Percentiles rank a stretch among this genome's conserved stretches.
phyloP scores from a whole-genome alignment of 2,888 invertebrate genomes.

The Mesochorus sp. region DNA sequence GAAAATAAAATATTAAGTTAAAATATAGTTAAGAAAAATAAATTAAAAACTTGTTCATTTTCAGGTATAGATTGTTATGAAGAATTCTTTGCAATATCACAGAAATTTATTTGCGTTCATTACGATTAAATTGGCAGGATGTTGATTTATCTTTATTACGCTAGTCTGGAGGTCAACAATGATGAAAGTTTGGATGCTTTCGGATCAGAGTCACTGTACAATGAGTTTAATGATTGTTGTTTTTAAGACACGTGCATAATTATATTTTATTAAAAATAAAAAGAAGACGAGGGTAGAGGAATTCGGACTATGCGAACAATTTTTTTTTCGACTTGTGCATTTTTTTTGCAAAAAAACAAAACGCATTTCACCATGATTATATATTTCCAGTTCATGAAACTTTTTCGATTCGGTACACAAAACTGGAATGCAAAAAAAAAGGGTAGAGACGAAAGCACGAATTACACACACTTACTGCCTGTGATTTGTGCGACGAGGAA shows the following conservation, averaged over 20 bases:
- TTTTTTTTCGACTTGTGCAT: not conserved
- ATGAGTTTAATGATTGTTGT: slow-evolving; percentile 17
- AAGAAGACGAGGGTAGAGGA: slow-evolving; percentile 6
- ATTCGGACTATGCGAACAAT: not conserved
- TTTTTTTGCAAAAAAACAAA: slow-evolving; percentile 1
- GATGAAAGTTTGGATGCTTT: too few relatives aligned
- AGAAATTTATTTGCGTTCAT: too few relatives aligned
- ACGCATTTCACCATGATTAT: slow-evolving; percentile 28
- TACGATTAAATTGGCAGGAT: too few relatives aligned
- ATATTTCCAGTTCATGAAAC: slow-evolving; percentile 17
- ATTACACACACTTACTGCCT: not conserved
- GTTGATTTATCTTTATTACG: too few relatives aligned
- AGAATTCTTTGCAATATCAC: too few relatives aligned
- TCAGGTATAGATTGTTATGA: too few relatives aligned
- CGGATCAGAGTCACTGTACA: too few relatives aligned
- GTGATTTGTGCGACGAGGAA: not conserved
- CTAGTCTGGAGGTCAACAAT: too few relatives aligned
- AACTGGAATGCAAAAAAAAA: not conserved
- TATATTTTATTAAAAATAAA: not conserved
- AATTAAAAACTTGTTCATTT: too few relatives aligned
- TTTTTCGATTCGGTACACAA: slow-evolving; percentile 6
- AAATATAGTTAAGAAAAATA: too few relatives aligned
- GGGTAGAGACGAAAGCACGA: not conserved
- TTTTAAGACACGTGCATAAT: not conserved
- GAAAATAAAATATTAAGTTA: too few relatives aligned